Evolutionary conservation across 1,140 invertebrate species (phyloP).

Genomic region (Propsilocerus akamusi): DNA sequence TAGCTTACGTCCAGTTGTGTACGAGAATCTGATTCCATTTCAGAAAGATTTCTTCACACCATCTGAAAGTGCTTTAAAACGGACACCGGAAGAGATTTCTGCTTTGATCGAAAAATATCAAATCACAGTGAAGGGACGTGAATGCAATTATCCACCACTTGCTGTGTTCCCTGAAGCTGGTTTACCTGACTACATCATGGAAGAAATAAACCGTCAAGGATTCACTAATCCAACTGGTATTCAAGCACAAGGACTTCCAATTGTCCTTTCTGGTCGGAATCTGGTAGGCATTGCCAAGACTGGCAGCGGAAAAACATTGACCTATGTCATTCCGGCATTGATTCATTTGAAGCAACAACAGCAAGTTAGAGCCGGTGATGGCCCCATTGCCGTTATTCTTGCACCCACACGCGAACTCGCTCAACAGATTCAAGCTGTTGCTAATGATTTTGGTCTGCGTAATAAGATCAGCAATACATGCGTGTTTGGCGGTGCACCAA

Average conservation of each 20-base stretch:
- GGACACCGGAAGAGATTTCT: conserved; percentile 50
- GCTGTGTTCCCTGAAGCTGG: conserved; percentile 65
- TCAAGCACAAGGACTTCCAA: conserved; percentile 83
- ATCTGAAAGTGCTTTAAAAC: conserved; percentile 46
- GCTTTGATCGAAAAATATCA: conserved; percentile 54
- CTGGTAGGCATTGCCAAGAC: conserved; percentile 93
- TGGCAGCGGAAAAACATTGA: conserved; percentile 83
- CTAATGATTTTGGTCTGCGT: conserved; percentile 72
- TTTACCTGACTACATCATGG: conserved; percentile 64
- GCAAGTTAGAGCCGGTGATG: conserved; percentile 63
- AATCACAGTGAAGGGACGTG: conserved; percentile 63
- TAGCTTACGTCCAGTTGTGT: too few relatives aligned
- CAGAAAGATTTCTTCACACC: conserved; percentile 88
- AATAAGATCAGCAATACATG: conserved; percentile 80
- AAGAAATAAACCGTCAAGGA: conserved; percentile 58
- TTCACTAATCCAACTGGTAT: conserved; percentile 79
- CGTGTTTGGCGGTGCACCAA: conserved; percentile 89
- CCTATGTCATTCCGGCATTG: conserved; percentile 66
- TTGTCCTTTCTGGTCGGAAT: conserved; percentile 78
- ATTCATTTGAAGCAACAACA: conserved; percentile 89
- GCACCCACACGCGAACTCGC: conserved; percentile 91
- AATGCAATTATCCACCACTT: conserved; percentile 50
- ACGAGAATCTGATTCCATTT: conserved; percentile 61
- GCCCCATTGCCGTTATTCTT: conserved; percentile 77
- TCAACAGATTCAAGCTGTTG: conserved; percentile 93